phyloP scores from a whole-genome alignment of 1,140 invertebrate genomes.

The Aphelinus certus region DNA sequence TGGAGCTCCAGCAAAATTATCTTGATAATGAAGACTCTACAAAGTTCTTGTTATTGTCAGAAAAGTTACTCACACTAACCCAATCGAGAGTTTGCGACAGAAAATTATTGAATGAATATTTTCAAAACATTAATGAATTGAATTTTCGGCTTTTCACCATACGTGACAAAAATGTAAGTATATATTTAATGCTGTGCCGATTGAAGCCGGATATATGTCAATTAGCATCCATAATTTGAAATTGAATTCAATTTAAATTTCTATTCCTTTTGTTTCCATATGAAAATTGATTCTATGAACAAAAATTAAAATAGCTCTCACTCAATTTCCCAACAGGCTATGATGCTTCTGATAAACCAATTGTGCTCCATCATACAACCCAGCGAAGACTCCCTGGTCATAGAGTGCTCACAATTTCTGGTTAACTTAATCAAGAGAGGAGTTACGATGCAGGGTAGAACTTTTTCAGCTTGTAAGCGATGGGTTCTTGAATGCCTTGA shows the following conservation, averaged over 20 bases:
- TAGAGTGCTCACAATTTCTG: constrained; percentile 62
- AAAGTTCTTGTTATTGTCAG: constrained; percentile 41
- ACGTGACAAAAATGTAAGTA: constrained; percentile 58
- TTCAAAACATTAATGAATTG: constrained; percentile 61
- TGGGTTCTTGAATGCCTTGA: constrained; percentile 60
- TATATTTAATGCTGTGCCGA: neutral
- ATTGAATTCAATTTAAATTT: too few species aligned
- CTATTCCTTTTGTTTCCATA: too few species aligned
- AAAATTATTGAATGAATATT: constrained; percentile 54
- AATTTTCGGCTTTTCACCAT: constrained; percentile 56
- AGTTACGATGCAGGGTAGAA: constrained; percentile 54
- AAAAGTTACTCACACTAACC: constrained; percentile 58
- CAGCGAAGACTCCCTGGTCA: constrained; percentile 57
- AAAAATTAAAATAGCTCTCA: constrained; percentile 7
- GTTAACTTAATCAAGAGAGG: constrained; percentile 56
- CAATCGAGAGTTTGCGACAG: constrained; percentile 55
- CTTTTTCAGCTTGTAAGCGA: constrained; percentile 51
- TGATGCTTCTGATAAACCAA: constrained; percentile 60
- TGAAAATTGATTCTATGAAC: neutral
- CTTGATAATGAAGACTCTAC: constrained; percentile 25
- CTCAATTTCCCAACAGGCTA: constrained; percentile 46
- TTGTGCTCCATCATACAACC: constrained; percentile 58
- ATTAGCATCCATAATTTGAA: too few species aligned
- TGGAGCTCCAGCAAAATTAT: constrained; percentile 35
- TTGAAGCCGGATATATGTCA: too few species aligned